Conservation (phyloP, 2,113 vertebrate genomes). For the Butastur rufipennis region DNA sequence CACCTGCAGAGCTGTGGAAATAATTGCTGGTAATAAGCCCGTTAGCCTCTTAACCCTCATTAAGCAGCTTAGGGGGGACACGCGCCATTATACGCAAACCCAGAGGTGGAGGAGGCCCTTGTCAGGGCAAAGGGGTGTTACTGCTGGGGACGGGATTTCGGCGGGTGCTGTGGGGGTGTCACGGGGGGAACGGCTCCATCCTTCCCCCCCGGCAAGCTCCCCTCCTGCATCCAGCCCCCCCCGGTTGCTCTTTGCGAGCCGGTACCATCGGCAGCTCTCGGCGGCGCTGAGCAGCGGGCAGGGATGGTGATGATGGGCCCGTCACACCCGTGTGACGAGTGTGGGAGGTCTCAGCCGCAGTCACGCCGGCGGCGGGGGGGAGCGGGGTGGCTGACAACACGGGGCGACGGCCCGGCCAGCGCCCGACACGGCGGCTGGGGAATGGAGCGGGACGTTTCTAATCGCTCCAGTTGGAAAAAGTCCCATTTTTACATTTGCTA, state of each 20-base stretch:
- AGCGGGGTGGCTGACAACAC: not conserved
- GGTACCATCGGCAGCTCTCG: not conserved
- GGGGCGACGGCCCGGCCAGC: not conserved
- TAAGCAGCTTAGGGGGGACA: constrained; percentile 48
- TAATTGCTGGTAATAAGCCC: constrained; percentile 41
- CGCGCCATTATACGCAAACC: not conserved
- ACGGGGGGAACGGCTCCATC: not conserved
- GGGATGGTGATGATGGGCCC: not conserved
- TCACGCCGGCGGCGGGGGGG: not conserved
- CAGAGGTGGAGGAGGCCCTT: not conserved
- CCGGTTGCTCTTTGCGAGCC: not conserved
- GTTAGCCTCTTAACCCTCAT: constrained; percentile 54
- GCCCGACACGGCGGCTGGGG: not conserved
- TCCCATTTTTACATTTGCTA: constrained; percentile 39
- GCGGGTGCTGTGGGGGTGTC: fast-evolving
- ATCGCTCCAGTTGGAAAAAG: constrained; percentile 11
- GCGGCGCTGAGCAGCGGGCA: not conserved
- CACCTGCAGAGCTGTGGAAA: constrained; percentile 52
- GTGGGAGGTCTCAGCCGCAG: constrained; percentile 29
- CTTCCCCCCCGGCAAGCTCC: fast-evolving
- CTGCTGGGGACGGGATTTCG: not conserved
- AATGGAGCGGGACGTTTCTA: not conserved
- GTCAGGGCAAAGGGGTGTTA: not conserved
- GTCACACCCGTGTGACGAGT: constrained; percentile 17
- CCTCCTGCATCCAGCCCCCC: not conserved